Base-by-base conservation (phyloP, 2,888 invertebrate genomes). In the Alloplasta piceator region DNA sequence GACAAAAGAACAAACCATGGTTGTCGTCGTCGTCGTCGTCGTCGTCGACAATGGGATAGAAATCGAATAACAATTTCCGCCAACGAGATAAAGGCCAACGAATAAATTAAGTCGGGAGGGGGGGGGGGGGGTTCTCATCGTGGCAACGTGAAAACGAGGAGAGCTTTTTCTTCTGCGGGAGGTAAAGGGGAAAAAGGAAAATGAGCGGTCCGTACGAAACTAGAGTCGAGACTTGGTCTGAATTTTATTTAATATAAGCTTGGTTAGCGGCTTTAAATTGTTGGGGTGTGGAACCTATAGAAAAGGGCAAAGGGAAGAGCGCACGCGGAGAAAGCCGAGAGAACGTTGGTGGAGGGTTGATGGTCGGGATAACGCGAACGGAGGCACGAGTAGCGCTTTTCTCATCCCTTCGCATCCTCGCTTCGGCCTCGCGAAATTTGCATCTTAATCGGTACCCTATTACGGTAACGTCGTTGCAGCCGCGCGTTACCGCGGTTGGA, bases 381-480 rank as follows among this genome's bases (percentile, higher is more conserved):
- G 14, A 26, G 74, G 58, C 52, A 75, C 60, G 58, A 66, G 48
- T 16, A 50, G 67, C 75, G 67, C 26, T 75, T 75, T 75, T 75
- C 60, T 58, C 67, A 58, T 67, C 58, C 60, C 41, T 73, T 64
- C 66, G 63, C 79, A 50, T 64, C 64, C 71, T 55, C 50, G 77
- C 43, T 73, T 68, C 80, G 78, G 84, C 78, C 85, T 85, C 67
- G 70, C 50, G 83, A 86, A 91, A 91, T 91, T 91, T 91, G 90
- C 91, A 91, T 91, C 91, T 91, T 91, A 91, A 91, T 91, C 91
- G 90, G 74, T 88, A 86, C 86, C 89, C 90, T 87, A 89, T 90
- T 90, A 90, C 87, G 85, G 87, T 89, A 89, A 90, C 90, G 87
- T 88, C 88, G 87, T 89, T 90, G 89, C 86, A 86, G 77, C 85